phyloP scores from a whole-genome alignment of 2,797 vertebrate genomes.

The Acanthornis magna region DNA sequence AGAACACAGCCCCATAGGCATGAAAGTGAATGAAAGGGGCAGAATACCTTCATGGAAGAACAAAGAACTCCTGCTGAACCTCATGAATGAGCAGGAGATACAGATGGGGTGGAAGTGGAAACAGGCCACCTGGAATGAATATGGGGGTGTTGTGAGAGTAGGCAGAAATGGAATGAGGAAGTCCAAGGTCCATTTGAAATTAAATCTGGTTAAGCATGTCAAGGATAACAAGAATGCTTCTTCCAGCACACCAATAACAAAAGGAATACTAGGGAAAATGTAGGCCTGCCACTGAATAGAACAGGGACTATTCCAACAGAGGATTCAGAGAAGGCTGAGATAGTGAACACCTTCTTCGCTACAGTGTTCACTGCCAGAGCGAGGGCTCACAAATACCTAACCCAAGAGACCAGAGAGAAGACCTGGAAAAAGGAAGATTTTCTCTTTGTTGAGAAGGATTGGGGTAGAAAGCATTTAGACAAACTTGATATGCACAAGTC shows the following conservation, averaged over 20 bases:
- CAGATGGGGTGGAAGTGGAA: background rate
- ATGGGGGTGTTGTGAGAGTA: background rate
- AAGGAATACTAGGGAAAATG: background rate
- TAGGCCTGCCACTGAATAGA: too few species aligned
- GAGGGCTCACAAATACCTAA: background rate
- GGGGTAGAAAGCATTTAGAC: background rate
- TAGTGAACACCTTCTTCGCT: background rate
- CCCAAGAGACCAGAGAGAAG: background rate
- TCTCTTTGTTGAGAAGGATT: background rate
- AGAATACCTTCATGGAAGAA: too few species aligned
- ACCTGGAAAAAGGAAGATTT: background rate
- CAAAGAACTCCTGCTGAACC: background rate
- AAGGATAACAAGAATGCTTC: background rate
- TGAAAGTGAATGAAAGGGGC: background rate
- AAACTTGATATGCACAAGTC: background rate
- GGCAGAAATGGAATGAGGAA: background rate
- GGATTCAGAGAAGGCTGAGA: background rate
- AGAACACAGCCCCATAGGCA: background rate
- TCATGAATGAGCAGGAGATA: background rate
- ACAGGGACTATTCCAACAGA: background rate
- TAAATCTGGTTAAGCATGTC: background rate
- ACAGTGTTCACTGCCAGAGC: background rate
- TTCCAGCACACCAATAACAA: background rate
- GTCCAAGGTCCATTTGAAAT: background rate
- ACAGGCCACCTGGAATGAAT: background rate